These are phyloP conservation scores for Trichoplusia ni DNA, from an alignment of 1,140 invertebrate species.

Conservation along the genomic window DNA sequence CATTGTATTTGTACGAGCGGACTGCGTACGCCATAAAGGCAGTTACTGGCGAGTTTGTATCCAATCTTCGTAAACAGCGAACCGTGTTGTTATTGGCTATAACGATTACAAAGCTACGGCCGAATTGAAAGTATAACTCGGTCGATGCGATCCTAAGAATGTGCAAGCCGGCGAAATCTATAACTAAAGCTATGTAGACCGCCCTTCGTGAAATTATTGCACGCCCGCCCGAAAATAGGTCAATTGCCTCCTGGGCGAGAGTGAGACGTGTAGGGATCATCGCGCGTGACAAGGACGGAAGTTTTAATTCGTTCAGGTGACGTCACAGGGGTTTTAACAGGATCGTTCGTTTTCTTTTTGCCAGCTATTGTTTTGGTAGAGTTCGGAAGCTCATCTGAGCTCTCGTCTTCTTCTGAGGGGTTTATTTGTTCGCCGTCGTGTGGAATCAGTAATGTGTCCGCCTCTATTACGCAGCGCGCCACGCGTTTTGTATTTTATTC, in stretches of 20 bases:
- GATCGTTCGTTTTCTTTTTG: slow-evolving; percentile 65
- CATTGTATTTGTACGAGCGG: slow-evolving; percentile 23
- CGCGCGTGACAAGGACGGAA: slow-evolving; percentile 57
- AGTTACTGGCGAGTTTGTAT: slow-evolving; percentile 32
- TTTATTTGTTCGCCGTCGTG: slow-evolving; percentile 42
- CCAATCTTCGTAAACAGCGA: slow-evolving; percentile 35
- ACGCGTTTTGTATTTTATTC: slow-evolving; percentile 38
- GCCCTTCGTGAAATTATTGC: slow-evolving; percentile 78
- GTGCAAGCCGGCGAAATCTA: slow-evolving; percentile 64
- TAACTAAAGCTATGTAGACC: slow-evolving; percentile 61
- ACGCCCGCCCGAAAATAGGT: slow-evolving; percentile 77
- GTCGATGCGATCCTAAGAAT: slow-evolving; percentile 56
- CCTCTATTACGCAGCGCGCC: slow-evolving; percentile 33
- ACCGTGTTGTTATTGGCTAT: slow-evolving; percentile 37
- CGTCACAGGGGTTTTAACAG: slow-evolving; percentile 72
- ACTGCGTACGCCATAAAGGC: slow-evolving; percentile 30
- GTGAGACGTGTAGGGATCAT: slow-evolving; percentile 47
- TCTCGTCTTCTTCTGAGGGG: slow-evolving; percentile 33
- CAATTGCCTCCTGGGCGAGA: slow-evolving; percentile 71
- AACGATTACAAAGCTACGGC: slow-evolving; percentile 46
- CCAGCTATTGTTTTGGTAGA: slow-evolving; percentile 65
- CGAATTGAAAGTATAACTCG: slow-evolving; percentile 51
- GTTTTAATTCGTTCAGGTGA: slow-evolving; percentile 75
- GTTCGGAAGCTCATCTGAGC: slow-evolving; percentile 36
- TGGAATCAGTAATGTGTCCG: slow-evolving; percentile 51